A percentile compares a stretch with the other conserved stretches of the same genome.
phyloP scores from a whole-genome alignment of 2,797 vertebrate genomes.

The Lemur catta region DNA sequence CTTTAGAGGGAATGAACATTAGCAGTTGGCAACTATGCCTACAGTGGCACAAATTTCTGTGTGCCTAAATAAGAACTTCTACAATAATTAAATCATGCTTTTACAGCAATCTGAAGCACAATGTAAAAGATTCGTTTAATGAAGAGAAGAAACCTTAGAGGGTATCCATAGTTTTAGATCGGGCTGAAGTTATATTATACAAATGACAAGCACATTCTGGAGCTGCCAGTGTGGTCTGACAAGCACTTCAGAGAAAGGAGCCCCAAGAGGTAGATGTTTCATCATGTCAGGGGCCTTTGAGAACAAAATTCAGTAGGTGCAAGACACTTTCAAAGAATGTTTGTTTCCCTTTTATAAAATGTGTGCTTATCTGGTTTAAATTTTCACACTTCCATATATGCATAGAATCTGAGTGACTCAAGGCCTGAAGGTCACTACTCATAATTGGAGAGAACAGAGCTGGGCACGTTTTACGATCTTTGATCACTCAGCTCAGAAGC shows the following conservation, averaged over 20 bases:
- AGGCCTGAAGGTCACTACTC: neutral
- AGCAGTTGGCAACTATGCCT: neutral
- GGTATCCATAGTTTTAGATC: neutral
- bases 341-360: neutral
- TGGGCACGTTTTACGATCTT: neutral
- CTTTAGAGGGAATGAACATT: neutral
- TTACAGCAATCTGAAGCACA: neutral
- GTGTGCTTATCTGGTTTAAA: constrained; percentile 16
- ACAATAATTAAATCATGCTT: neutral
- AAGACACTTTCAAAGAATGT: neutral
- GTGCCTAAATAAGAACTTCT: neutral
- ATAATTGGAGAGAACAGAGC: neutral
- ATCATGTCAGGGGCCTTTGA: neutral
- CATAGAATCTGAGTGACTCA: constrained; percentile 11
- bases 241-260: neutral
- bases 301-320: neutral
- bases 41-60: neutral
- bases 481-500: constrained; percentile 19
- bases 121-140: neutral
- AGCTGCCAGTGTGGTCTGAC: neutral
- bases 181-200: constrained; percentile 30
- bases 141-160: neutral
- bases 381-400: neutral
- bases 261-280: neutral
- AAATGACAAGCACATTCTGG: constrained; percentile 1